phyloP scores from a whole-genome alignment of 2,797 vertebrate genomes.

The Semotilus atromaculatus region DNA sequence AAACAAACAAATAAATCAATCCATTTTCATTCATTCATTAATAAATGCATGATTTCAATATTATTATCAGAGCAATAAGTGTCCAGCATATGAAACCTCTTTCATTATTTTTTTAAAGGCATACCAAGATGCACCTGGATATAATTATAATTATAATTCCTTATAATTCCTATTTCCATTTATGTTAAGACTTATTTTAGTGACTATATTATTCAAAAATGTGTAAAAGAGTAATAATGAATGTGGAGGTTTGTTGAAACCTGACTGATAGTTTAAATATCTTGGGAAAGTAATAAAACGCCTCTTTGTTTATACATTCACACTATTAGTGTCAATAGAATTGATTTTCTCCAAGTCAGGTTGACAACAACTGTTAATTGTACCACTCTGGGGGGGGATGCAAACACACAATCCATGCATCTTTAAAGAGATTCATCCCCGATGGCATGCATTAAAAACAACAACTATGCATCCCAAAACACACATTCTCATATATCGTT shows the following conservation, averaged over 20 bases:
- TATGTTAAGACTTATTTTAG: neutral
- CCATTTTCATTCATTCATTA: too few relatives aligned
- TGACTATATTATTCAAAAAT: neutral
- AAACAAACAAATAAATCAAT: too few relatives aligned
- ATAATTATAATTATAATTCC: too few relatives aligned
- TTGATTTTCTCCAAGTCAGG: slow-evolving; percentile 6
- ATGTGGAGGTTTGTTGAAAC: neutral
- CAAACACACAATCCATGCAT: slow-evolving; percentile 24
- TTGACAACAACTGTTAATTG: slow-evolving; percentile 24
- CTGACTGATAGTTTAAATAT: neutral
- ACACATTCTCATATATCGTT: slow-evolving; percentile 30
- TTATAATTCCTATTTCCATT: neutral
- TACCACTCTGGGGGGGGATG: neutral
- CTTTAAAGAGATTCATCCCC: slow-evolving; percentile 29
- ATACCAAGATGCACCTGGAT: too few relatives aligned
- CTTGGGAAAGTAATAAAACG: neutral
- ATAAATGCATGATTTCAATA: too few relatives aligned
- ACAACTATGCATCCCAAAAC: neutral
- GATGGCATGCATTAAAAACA: slow-evolving; percentile 5
- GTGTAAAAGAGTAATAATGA: neutral
- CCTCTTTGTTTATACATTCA: slow-evolving; percentile 5
- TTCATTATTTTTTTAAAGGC: too few relatives aligned
- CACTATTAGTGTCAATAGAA: slow-evolving; percentile 7
- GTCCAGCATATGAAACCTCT: too few relatives aligned
- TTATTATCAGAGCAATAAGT: too few relatives aligned